phyloP scores from a whole-genome alignment of 2,888 invertebrate species.

The Trissolcus japonicus region DNA sequence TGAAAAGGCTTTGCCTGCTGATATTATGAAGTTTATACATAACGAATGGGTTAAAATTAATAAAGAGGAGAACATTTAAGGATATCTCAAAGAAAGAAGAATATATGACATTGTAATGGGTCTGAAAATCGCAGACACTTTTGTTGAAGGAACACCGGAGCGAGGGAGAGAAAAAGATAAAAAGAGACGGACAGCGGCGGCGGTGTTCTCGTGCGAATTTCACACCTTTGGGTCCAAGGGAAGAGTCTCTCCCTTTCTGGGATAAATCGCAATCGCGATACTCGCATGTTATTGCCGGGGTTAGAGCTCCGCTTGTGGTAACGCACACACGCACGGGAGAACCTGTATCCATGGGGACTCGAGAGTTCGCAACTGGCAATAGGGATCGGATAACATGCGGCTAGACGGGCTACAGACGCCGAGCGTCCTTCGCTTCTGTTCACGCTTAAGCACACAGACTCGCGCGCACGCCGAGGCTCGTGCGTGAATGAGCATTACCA shows the following conservation, averaged over 20 bases:
- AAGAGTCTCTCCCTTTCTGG: constrained; percentile 36
- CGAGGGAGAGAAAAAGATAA: neutral
- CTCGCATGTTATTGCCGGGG: constrained; percentile 46
- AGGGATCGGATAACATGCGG: constrained; percentile 28
- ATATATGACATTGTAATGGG: constrained; percentile 10
- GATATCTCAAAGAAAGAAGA: neutral
- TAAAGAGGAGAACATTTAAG: neutral
- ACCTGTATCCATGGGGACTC: constrained; percentile 36
- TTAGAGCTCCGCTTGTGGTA: constrained; percentile 38
- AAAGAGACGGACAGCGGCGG: constrained; percentile 15
- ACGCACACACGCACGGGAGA: constrained; percentile 14
- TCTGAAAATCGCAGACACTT: constrained; percentile 32
- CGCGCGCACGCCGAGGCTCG: constrained; percentile 8
- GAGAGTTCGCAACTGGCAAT: constrained; percentile 32
- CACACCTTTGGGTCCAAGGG: constrained; percentile 48
- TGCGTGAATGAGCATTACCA: constrained; percentile 17
- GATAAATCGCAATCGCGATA: constrained; percentile 50
- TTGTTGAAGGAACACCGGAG: constrained; percentile 28
- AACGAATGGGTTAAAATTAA: neutral
- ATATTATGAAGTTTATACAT: too few relatives aligned
- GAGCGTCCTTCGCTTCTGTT: constrained; percentile 38
- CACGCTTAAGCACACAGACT: constrained; percentile 9
- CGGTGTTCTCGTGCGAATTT: constrained; percentile 48
- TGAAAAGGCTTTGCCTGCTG: too few relatives aligned
- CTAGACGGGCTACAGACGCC: constrained; percentile 42